Base-by-base conservation (phyloP, 2,888 invertebrate species). In the Cephus sareptanus region DNA sequence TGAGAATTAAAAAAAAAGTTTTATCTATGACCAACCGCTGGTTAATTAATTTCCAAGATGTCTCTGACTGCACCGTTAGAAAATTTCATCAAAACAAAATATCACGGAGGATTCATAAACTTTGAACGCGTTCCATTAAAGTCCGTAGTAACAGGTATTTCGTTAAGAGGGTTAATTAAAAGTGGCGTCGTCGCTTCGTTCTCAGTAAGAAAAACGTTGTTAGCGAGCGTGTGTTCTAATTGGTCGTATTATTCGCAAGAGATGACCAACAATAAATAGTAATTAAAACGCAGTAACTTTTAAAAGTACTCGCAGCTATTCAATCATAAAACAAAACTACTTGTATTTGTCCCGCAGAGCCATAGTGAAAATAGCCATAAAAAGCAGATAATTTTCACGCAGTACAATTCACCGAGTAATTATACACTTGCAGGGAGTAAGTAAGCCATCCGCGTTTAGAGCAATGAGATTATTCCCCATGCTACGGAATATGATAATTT, bases 401-500 rank as follows among this genome's bases (percentile, higher is more conserved):
- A 23, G 40, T 9, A 6, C 23, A 23, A 56, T 56, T 56, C 40
- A 56, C 23, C 23, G 40, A 9, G 23, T 56, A 56, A 56, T 56
- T 56, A 56, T 56, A 9, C 23, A 23, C 56, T 56, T 9, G 23
- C 23, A 56, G 2, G 23, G 23, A 56, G 56, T 23, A 56, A 56
- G 56, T 56, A 56, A 56, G 23, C 56, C 2, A 56, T 23, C 9
- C 56, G 2, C 56, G 23, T 56, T 56, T 56, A 56, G 56, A 56
- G 23, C 31, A 71, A 71, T 71, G 33, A 31, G 71, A 31, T 71
- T 71, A 71, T 71, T 71, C 9, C 33, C 71, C 71, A 15, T 23
- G 33, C 33, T 71, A 34, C 71, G 79, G 76, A 84, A 80, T 78
- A 79, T 85, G 85, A 85, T 85, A 86, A 86, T 86, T 85, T 80